phyloP scores from a whole-genome alignment of 2,888 invertebrate genomes.

The Leptinotarsa tumamoca region DNA sequence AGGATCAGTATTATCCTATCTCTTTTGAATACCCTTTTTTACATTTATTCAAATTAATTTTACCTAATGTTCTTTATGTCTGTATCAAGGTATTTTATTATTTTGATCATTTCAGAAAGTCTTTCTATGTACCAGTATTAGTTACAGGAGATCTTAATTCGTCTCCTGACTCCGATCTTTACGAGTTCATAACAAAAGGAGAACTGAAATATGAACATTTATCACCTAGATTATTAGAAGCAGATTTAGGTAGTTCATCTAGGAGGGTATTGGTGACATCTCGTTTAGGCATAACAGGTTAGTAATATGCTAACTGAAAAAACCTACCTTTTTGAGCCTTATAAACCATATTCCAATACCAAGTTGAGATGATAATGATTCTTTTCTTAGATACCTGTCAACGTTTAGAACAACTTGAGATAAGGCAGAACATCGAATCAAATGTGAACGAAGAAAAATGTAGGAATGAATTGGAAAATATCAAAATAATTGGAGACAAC shows the following conservation, averaged over 20 bases:
- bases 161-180: constrained; percentile 78
- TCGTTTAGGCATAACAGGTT: constrained; percentile 68
- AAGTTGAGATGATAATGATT: background rate
- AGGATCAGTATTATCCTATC: no score
- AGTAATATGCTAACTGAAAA: constrained; percentile 17
- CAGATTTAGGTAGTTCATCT: constrained; percentile 35
- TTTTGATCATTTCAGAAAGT: constrained; percentile 42
- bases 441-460: constrained; percentile 58
- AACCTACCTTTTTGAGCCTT: no score
- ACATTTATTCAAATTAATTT: background rate
- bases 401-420: constrained; percentile 56
- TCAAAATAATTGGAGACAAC: constrained; percentile 37
- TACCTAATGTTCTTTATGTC: background rate
- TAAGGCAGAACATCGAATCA: constrained; percentile 53
- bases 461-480: constrained; percentile 37
- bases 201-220: constrained; percentile 67
- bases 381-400: constrained; percentile 60
- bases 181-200: constrained; percentile 77
- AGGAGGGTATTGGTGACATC: constrained; percentile 59
- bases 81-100: background rate
- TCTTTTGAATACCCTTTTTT: no score
- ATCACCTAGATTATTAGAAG: constrained; percentile 52
- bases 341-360: no score
- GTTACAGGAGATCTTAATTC: constrained; percentile 95
- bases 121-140: constrained; percentile 79